Base-by-base conservation (phyloP, 1,140 invertebrate species). In the Temnothorax longispinosus region DNA sequence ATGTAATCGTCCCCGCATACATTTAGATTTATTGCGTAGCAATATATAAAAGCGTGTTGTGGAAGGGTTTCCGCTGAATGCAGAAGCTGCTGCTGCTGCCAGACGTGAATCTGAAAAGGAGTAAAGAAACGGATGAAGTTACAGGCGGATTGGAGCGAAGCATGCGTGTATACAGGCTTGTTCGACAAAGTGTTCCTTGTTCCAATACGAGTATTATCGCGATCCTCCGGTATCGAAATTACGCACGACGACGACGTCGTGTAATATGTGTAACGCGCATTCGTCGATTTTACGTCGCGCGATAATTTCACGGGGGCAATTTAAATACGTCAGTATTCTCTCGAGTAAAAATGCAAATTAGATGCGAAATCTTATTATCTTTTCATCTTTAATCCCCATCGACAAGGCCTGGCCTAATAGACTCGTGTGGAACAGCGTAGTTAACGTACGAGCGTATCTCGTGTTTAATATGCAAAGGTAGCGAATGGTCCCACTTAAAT, bases 101-200 rank as follows among this genome's bases (percentile, higher is more conserved):
- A 44, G 77, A 80, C 35, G 47, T 52, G 44, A 21, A 69, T 54
- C 47, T 54, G 41, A 80, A 80, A 80, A 15, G 27, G 77, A 10
- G 38, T 50, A 50, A 78, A 78, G 44, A 80, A 69, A 52, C 44
- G 62, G 62, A 69, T 69, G 13, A 80, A 69, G n/a, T 52, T 81
- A 56, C 62, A 27, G n/a, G 32, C 35, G 32, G 41, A 60, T 80
- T 41, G 11, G 41, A 58, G 50, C 8, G n/a, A 72, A 80, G 64
- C 41, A 52, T 21, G 64, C 38, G n/a, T 15, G 18, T 38, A 52
- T 21, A 11, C 44, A 56, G n/a, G 47, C 76, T 47, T 13, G 64
- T 80, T 87, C 2, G 47, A 80, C 87, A 87, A 87, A 80, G 65
- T 80, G 56, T 50, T 87, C 65, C 41, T 88, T 80, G 87, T 88